Conservation (phyloP, 2,797 vertebrate species). For the Sebastes iracundus region DNA sequence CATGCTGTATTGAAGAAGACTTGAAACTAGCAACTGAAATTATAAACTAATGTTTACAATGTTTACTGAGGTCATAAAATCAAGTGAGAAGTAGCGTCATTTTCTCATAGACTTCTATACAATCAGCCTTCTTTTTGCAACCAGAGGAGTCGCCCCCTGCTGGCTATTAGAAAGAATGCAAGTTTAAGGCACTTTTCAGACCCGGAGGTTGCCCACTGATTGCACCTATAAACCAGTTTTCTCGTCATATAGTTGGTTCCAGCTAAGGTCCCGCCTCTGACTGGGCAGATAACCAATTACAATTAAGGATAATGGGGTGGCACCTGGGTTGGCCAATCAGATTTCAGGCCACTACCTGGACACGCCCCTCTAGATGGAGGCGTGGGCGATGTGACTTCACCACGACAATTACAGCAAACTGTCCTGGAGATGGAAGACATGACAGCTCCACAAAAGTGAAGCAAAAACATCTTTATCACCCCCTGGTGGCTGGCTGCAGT, state of each 20-base stretch:
- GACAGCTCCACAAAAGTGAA: too few species aligned
- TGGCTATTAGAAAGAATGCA: not conserved
- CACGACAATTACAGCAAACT: not conserved
- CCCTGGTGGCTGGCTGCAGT: too few species aligned
- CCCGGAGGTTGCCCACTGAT: not conserved
- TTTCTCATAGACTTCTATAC: not conserved
- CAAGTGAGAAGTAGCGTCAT: not conserved
- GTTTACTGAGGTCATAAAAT: not conserved
- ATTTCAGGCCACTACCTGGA: not conserved
- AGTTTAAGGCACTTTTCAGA: not conserved
- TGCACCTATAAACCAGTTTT: not conserved
- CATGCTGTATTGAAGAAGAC: not conserved
- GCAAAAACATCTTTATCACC: too few species aligned
- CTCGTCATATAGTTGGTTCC: not conserved
- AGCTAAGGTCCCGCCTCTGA: not conserved
- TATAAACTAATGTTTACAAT: not conserved
- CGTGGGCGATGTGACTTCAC: not conserved
- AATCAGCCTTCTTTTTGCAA: not conserved
- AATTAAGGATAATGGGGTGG: not conserved
- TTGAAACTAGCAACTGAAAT: not conserved
- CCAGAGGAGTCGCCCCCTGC: too few species aligned
- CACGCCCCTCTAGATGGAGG: not conserved
- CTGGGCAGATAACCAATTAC: not conserved
- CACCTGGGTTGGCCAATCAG: not conserved
- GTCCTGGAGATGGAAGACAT: too few species aligned